phyloP scores from a whole-genome alignment of 2,888 invertebrate species.

The Synanthedon vespiformis region DNA sequence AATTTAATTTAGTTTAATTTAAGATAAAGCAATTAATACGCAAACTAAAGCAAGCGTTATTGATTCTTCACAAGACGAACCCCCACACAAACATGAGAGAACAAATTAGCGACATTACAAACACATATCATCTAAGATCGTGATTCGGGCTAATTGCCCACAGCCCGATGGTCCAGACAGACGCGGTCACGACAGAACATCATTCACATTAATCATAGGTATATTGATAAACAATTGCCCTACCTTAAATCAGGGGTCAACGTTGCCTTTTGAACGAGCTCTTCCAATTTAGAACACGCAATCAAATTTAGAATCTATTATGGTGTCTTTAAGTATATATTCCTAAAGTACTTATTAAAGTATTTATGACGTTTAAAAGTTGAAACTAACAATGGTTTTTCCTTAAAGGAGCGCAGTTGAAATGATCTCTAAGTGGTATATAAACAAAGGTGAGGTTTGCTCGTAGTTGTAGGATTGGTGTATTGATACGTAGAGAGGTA shows the following conservation, averaged over 20 bases:
- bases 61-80: not conserved
- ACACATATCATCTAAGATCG: constrained; percentile 61
- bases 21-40: no score
- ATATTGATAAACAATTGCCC: constrained; percentile 69
- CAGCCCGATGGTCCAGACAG: constrained; percentile 22
- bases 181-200: constrained; percentile 47
- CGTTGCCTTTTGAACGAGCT: constrained; percentile 20
- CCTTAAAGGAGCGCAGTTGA: not conserved
- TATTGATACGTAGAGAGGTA: constrained; percentile 31
- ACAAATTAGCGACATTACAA: constrained; percentile 47
- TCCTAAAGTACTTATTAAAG: not conserved
- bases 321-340: constrained; percentile 13
- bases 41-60: not conserved
- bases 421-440: not conserved
- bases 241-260: constrained; percentile 67
- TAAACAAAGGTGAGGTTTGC: constrained; percentile 10
- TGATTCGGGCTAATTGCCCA: constrained; percentile 59
- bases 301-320: not conserved
- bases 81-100: constrained; percentile 9
- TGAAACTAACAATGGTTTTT: not conserved
- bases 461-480: constrained; percentile 2
- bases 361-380: not conserved
- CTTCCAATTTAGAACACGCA: not conserved
- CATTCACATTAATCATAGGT: constrained; percentile 58
- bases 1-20: no score